These are phyloP conservation scores for Platerodrilus igneus DNA, from an alignment of 2,888 invertebrate genomes.

Conservation along the genomic window DNA sequence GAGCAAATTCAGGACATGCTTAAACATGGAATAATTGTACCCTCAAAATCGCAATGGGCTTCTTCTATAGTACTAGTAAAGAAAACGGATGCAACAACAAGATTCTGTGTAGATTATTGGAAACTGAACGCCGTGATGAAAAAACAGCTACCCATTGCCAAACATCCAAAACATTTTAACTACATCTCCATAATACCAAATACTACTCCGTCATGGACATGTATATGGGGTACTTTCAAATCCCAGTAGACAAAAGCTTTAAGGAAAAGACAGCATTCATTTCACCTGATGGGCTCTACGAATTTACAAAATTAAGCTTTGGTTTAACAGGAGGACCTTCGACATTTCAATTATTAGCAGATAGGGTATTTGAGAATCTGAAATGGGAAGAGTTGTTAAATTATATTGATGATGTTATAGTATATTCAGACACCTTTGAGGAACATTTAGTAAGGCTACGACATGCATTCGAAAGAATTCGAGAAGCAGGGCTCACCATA, in stretches of 20 bases:
- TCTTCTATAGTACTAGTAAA: neutral
- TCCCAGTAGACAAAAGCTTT: no score
- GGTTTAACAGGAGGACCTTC: neutral
- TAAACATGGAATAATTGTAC: neutral
- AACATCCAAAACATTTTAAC: constrained; percentile 28
- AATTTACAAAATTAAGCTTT: no score
- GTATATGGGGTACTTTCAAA: neutral
- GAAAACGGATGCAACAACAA: neutral
- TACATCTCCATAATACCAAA: neutral
- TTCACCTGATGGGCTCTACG: no score
- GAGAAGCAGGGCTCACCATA: neutral
- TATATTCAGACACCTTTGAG: neutral
- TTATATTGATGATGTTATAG: neutral
- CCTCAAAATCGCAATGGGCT: neutral
- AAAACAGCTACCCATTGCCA: constrained; percentile 25
- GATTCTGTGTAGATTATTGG: neutral
- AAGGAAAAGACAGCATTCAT: no score
- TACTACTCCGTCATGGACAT: neutral
- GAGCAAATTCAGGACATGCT: neutral
- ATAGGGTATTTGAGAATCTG: neutral
- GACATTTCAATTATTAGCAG: neutral
- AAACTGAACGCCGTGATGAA: neutral
- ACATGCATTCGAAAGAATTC: no score
- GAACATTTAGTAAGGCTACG: neutral
- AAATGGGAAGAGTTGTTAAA: neutral